phyloP scores from a whole-genome alignment of 2,113 vertebrate genomes.

The Thalassoma bifasciatum region DNA sequence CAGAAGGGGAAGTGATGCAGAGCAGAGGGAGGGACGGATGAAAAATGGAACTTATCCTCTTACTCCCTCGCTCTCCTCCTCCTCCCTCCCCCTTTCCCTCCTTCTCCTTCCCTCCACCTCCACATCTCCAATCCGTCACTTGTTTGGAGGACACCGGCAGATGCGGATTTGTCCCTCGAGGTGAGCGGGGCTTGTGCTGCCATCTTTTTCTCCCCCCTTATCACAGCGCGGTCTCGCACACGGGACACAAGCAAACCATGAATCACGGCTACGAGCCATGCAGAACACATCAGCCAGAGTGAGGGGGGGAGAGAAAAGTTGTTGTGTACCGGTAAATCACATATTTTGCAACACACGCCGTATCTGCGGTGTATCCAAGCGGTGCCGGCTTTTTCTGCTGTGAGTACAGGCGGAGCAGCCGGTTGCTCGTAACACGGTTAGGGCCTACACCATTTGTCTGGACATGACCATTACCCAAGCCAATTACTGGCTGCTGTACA shows the following conservation, averaged over 20 bases:
- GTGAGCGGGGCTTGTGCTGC: slow-evolving; percentile 28
- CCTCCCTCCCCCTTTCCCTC: neutral
- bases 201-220: slow-evolving; percentile 52
- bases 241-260: slow-evolving; percentile 46
- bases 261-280: slow-evolving; percentile 32
- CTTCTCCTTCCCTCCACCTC: slow-evolving; percentile 5
- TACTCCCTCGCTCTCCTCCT: slow-evolving; percentile 5
- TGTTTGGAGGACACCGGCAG: slow-evolving; percentile 66
- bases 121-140: slow-evolving; percentile 49
- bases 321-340: slow-evolving; percentile 42
- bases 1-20: slow-evolving; percentile 73
- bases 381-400: slow-evolving; percentile 36
- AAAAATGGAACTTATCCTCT: slow-evolving; percentile 70
- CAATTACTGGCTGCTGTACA: slow-evolving; percentile 79
- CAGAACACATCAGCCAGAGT: slow-evolving; percentile 19
- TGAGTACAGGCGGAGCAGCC: slow-evolving; percentile 61
- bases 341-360: slow-evolving; percentile 21
- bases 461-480: slow-evolving; percentile 79
- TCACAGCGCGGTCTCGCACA: slow-evolving; percentile 42
- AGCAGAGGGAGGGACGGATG: slow-evolving; percentile 71
- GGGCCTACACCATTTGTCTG: slow-evolving; percentile 77
- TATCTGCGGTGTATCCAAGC: slow-evolving; percentile 26
- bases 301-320: neutral
- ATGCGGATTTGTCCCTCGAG: slow-evolving; percentile 60
- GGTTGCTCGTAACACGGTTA: slow-evolving; percentile 73